Percentiles rank a stretch among this genome's conserved stretches.
Evolutionary conservation across 2,797 vertebrate species (phyloP).

Genomic region (Esox masquinongy): DNA sequence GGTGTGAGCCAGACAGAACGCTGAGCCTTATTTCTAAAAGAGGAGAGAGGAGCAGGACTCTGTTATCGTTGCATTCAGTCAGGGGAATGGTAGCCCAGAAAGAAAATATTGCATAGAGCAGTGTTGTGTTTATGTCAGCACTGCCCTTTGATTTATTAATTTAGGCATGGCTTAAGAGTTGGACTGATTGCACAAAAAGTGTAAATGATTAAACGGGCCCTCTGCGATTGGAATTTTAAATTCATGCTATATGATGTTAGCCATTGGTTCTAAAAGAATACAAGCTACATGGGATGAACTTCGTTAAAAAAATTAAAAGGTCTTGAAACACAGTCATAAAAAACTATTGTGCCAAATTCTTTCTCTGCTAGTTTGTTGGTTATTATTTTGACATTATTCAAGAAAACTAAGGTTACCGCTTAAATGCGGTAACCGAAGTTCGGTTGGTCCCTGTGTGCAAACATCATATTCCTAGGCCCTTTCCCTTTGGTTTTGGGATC

Average conservation of each 20-base stretch:
- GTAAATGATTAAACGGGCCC: background rate
- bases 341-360: background rate
- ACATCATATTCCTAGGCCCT: background rate
- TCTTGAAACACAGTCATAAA: background rate
- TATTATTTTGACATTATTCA: background rate
- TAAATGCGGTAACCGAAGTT: too few relatives aligned
- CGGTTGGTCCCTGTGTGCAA: too few relatives aligned
- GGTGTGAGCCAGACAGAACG: background rate
- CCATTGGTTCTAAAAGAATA: background rate
- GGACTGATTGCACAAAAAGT: background rate
- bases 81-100: background rate
- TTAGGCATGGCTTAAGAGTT: background rate
- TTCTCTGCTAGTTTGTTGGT: background rate
- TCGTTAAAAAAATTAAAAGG: background rate
- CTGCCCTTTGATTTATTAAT: background rate
- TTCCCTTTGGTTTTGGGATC: background rate
- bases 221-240: background rate
- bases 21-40: background rate
- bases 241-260: background rate
- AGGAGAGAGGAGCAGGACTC: background rate
- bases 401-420: background rate
- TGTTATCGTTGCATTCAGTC: background rate
- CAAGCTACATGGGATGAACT: background rate
- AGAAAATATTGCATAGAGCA: slow-evolving; percentile 6
- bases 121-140: background rate